These are phyloP conservation scores for Opisthograptis luteolata DNA, from an alignment of 2,888 invertebrate species.

Conservation along the genomic window DNA sequence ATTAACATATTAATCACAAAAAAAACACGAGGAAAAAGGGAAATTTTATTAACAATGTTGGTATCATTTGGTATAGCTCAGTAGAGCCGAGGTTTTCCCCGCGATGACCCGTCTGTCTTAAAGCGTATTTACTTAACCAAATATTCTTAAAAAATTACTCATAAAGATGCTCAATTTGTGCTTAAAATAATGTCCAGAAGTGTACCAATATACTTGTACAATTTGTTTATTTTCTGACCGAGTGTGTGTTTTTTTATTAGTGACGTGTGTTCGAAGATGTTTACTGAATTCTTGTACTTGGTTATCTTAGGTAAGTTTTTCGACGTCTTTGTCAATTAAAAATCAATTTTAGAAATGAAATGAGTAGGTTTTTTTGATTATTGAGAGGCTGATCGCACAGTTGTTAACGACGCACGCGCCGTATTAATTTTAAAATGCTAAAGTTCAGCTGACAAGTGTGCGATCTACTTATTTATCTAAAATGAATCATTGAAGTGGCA, in stretches of 20 bases:
- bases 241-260: constrained; percentile 2
- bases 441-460: no score
- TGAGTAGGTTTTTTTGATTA: no score
- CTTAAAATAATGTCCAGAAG: constrained; percentile 3
- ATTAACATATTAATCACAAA: not conserved
- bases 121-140: not conserved
- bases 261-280: constrained; percentile 14
- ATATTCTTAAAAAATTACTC: not conserved
- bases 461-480: no score
- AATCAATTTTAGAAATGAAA: not conserved
- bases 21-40: not conserved
- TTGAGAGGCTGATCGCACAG: no score
- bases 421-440: no score
- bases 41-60: not conserved
- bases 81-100: constrained; percentile 7
- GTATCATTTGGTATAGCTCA: not conserved
- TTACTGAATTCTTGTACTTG: constrained; percentile 7
- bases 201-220: not conserved
- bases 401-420: no score
- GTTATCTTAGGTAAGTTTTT: constrained; percentile 9
- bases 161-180: constrained; percentile 1
- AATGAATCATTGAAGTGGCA: no score
- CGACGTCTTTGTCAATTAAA: no score
- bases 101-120: constrained; percentile 4
- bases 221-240: not conserved